Conservation (phyloP, 2,888 invertebrate species). For the Pasiphila rectangulata region DNA sequence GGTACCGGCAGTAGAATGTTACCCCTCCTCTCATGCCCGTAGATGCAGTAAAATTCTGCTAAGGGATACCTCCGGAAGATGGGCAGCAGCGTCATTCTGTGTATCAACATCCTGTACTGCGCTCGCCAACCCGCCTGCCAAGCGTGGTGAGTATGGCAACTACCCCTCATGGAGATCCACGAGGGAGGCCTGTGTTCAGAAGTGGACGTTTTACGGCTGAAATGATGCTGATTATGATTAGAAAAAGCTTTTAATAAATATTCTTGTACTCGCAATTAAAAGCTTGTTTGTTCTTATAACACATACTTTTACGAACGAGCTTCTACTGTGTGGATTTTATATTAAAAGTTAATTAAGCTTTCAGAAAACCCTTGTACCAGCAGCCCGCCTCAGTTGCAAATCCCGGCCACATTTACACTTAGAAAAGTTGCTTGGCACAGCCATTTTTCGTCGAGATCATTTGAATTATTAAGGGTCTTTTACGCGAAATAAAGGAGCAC, state of each 20-base stretch:
- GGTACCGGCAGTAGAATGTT: too few relatives aligned
- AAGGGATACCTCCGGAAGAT: too few relatives aligned
- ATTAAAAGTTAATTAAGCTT: constrained; percentile 6
- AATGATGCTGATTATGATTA: too few relatives aligned
- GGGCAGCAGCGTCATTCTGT: too few relatives aligned
- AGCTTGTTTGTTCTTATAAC: background rate
- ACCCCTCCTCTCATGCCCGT: too few relatives aligned
- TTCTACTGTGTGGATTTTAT: background rate
- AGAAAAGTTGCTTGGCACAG: constrained; percentile 36
- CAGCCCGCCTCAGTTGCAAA: constrained; percentile 42
- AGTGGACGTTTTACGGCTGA: too few relatives aligned
- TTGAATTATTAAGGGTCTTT: constrained; percentile 33
- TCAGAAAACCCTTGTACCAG: constrained; percentile 40
- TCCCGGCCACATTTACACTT: constrained; percentile 38
- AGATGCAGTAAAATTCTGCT: too few relatives aligned
- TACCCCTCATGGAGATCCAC: too few relatives aligned
- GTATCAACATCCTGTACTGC: too few relatives aligned
- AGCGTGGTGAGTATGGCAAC: too few relatives aligned
- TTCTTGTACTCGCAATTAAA: constrained; percentile 1
- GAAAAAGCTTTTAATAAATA: background rate
- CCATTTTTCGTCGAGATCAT: constrained; percentile 27
- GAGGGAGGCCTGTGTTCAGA: too few relatives aligned
- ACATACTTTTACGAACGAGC: constrained; percentile 26
- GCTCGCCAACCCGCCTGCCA: too few relatives aligned
- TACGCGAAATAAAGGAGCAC: constrained; percentile 31